Conservation (phyloP, 1,140 invertebrate genomes). For the Rhynchophorus ferrugineus region DNA sequence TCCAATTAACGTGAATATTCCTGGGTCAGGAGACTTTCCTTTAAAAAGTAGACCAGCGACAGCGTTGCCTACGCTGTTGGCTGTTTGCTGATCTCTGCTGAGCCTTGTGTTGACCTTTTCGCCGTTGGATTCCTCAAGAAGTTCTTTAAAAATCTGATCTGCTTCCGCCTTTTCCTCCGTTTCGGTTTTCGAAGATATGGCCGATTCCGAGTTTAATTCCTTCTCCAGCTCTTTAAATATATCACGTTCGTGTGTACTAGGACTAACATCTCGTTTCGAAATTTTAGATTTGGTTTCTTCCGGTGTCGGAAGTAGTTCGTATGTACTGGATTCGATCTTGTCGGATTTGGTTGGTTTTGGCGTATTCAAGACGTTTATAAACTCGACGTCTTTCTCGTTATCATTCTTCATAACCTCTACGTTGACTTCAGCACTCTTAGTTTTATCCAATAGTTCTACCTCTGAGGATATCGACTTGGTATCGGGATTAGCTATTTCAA, state of each 20-base stretch:
- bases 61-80: constrained; percentile 8
- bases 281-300: constrained; percentile 20
- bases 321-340: constrained; percentile 9
- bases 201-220: constrained; percentile 22
- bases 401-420: constrained; percentile 7
- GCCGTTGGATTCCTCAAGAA: constrained; percentile 30
- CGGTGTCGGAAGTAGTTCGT: constrained; percentile 17
- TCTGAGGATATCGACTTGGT: constrained; percentile 5
- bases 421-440: constrained; percentile 6
- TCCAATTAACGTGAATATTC: constrained; percentile 10
- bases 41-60: constrained; percentile 9
- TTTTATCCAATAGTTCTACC: constrained; percentile 6
- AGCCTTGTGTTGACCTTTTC: neutral
- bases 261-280: constrained; percentile 22
- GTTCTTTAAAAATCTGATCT: constrained; percentile 33
- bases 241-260: constrained; percentile 18
- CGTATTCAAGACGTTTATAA: constrained; percentile 15
- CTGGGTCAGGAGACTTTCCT: constrained; percentile 8
- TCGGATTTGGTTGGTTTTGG: constrained; percentile 21
- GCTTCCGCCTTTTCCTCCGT: constrained; percentile 30
- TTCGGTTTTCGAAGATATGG: constrained; percentile 1
- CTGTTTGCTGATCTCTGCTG: constrained; percentile 12
- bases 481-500: constrained; percentile 5
- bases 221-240: constrained; percentile 30
- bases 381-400: constrained; percentile 18